Conservation (phyloP, 2,888 invertebrate species). For the Prosopocoilus inquinatus region DNA sequence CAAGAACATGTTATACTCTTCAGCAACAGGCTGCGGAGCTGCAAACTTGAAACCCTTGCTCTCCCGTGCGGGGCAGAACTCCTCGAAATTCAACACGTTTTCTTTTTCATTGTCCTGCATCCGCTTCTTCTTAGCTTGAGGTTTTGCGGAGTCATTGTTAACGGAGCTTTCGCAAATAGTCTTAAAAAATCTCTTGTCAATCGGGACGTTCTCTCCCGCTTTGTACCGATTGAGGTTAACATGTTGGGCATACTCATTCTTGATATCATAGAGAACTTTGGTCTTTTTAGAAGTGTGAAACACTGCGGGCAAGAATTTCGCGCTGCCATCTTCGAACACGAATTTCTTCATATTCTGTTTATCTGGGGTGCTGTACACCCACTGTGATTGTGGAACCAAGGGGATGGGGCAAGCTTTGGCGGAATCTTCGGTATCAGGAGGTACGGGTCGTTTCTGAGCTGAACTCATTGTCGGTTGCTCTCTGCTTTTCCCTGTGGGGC, state of each 20-base stretch:
- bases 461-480: not conserved
- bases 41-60: conserved; percentile 7
- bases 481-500: conserved; percentile 24
- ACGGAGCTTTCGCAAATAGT: conserved; percentile 14
- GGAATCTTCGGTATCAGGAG: conserved; percentile 7
- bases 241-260: conserved; percentile 14
- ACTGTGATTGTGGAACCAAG: conserved; percentile 21
- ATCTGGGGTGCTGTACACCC: conserved; percentile 25
- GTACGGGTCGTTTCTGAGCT: conserved; percentile 12
- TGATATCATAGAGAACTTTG: conserved; percentile 22
- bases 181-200: conserved; percentile 15
- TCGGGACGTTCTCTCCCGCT: conserved; percentile 12
- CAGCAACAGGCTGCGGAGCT: not conserved
- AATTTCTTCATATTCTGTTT: conserved; percentile 24
- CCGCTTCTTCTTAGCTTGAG: conserved; percentile 9
- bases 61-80: not conserved
- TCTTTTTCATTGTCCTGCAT: conserved; percentile 9
- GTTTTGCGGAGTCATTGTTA: not conserved
- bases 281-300: conserved; percentile 15
- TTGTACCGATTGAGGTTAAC: conserved; percentile 13
- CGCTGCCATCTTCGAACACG: conserved; percentile 16
- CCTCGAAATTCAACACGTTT: conserved; percentile 11
- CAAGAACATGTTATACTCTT: conserved; percentile 12
- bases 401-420: not conserved
- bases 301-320: conserved; percentile 19